Evolutionary conservation across 2,888 invertebrate species (phyloP).

Genomic region (Keiferia lycopersicella): DNA sequence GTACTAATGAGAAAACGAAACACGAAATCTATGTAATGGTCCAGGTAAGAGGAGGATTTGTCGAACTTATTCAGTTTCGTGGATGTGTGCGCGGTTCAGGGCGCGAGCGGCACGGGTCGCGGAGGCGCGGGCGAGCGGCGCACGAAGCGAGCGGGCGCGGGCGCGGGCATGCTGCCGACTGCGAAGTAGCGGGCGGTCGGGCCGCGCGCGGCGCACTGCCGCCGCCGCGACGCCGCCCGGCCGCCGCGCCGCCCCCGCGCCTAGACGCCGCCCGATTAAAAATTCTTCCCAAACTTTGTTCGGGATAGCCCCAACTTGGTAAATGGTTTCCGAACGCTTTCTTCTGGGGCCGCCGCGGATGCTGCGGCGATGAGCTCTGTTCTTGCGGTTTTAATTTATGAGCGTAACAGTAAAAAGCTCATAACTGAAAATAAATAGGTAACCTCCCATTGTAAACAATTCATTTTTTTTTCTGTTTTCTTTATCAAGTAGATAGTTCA

Average conservation of each 20-base stretch:
- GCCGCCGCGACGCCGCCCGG: constrained; percentile 68
- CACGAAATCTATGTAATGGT: constrained; percentile 76
- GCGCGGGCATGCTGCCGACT: constrained; percentile 49
- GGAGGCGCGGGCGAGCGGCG: constrained; percentile 35
- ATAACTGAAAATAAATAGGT: no score
- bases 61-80: constrained; percentile 81
- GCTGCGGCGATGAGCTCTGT: constrained; percentile 16
- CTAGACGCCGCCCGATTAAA: constrained; percentile 64
- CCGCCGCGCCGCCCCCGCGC: constrained; percentile 44
- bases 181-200: constrained; percentile 72
- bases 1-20: constrained; percentile 67
- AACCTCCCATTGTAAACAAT: no score
- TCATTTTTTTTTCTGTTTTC: not conserved
- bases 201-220: constrained; percentile 81
- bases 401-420: no score
- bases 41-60: constrained; percentile 80
- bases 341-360: constrained; percentile 34
- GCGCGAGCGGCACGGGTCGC: constrained; percentile 34
- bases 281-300: constrained; percentile 70
- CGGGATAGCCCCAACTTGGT: constrained; percentile 57
- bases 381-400: not conserved
- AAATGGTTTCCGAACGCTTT: constrained; percentile 48
- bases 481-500: no score
- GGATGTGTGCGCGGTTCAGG: constrained; percentile 59
- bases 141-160: constrained; percentile 44